These are phyloP conservation scores for Gisinianus flammeolus DNA, from an alignment of 2,888 invertebrate genomes.

Conservation along the genomic window DNA sequence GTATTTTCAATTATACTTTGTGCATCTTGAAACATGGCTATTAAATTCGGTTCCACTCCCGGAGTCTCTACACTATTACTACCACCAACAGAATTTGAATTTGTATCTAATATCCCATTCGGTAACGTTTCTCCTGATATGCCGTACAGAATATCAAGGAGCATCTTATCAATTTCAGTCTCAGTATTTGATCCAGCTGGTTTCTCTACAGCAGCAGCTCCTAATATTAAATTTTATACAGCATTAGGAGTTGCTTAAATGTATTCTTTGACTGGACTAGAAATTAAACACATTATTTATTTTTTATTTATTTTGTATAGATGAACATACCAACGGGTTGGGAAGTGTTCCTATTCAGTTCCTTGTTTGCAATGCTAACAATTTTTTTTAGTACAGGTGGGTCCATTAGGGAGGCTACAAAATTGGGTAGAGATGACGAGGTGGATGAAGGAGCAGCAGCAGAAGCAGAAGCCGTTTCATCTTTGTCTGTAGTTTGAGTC, in stretches of 20 bases:
- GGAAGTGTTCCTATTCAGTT: constrained; percentile 10
- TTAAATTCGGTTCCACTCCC: constrained; percentile 43
- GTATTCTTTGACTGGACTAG: not conserved
- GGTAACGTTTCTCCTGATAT: constrained; percentile 14
- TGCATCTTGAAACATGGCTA: constrained; percentile 46
- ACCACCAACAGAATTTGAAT: not conserved
- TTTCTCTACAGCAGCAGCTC: not conserved
- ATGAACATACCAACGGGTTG: constrained; percentile 20
- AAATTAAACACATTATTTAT: not conserved
- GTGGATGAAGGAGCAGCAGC: not conserved
- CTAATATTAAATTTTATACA: too few species aligned
- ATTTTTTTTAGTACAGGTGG: constrained; percentile 22
- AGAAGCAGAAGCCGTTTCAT: not conserved
- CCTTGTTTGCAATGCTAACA: constrained; percentile 33
- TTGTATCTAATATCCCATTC: not conserved
- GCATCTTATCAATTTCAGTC: constrained; percentile 33
- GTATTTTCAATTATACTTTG: constrained; percentile 42
- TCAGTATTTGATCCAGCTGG: constrained; percentile 1
- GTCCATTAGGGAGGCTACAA: not conserved
- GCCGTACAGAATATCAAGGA: constrained; percentile 33
- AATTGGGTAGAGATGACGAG: not conserved
- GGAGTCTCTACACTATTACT: not conserved
- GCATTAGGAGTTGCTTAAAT: not conserved
- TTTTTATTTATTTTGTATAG: not conserved
- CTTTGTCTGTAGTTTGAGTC: constrained; percentile 27